Base-by-base conservation (phyloP, 2,113 vertebrate species). In the Himantopus leucocephalus region DNA sequence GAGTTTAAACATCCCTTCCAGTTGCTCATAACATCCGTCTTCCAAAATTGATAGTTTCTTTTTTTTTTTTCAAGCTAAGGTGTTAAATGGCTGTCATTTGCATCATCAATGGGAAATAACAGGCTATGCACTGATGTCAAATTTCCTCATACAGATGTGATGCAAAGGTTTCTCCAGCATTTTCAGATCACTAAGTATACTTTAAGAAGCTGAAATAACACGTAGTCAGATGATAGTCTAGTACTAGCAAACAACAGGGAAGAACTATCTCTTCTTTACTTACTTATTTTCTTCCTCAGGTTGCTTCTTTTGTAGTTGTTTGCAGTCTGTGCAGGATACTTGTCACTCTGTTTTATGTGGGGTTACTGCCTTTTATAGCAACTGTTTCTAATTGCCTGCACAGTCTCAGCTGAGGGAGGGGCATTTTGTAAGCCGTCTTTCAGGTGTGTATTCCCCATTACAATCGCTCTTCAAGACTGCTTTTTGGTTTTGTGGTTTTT, bases 391-490 rank as follows among this genome's bases (percentile, higher is more conserved):
- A 15, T 34, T 58, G 55, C 29, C n/a, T 45, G 35, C 30, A 5
- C 3, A 5, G 45, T 34, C 55, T 75, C 29, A 55, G 12, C 14
- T 41, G 63, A 74, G 45, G 55, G 55, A 62, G 59, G 13, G 82
- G 48, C 15, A 0, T 43, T 48, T 71, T 16, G 14, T 37, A 27
- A 58, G 66, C n/a, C 27, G 9, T 26, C 41, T 45, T 45, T 39
- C 70, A 56, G n/a, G 10, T 77, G 41, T 71, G 4, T 75, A 13
- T 56, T 72, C 26, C 23, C 23, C 6, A 0, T 26, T 47, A 9
- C 27, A 66, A 0, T 63, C 0, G 0, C 3, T 39, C 50, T 87
- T 50, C 27, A 47, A 13, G 59, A 58, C 20, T 23, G 20, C 5
- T 11, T 59, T 53, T 30, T 14, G 14, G 2, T 15, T 90, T 93